These are phyloP conservation scores for Dicrurus megarhynchus DNA, from an alignment of 2,113 vertebrate species.

Conservation along the genomic window DNA sequence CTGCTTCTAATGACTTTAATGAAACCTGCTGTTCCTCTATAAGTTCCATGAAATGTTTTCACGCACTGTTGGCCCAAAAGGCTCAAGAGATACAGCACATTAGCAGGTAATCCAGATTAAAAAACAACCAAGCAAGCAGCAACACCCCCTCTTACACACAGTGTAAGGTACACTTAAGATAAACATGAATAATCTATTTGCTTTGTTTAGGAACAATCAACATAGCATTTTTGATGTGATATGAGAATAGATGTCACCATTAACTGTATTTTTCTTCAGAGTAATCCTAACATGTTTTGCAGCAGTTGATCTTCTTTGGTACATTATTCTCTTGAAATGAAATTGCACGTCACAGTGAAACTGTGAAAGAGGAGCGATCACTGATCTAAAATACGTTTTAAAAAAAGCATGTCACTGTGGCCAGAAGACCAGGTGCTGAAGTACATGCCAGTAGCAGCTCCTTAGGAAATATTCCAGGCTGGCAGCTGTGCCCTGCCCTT, in stretches of 20 bases:
- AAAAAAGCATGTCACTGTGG: not conserved
- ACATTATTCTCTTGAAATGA: not conserved
- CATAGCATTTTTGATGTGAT: not conserved
- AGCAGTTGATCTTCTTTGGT: not conserved
- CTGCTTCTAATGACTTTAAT: not conserved
- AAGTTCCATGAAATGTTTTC: not conserved
- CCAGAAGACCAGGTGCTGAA: conserved; percentile 8
- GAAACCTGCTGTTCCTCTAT: not conserved
- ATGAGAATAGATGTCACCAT: not conserved
- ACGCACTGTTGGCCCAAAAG: not conserved
- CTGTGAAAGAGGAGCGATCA: not conserved
- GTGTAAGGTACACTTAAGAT: not conserved
- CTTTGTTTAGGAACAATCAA: not conserved
- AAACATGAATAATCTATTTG: not conserved
- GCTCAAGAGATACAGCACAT: not conserved
- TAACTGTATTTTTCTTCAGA: not conserved
- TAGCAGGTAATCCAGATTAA: not conserved
- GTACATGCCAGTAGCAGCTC: not conserved
- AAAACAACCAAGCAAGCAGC: not conserved
- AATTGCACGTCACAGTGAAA: not conserved
- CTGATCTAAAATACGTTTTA: not conserved
- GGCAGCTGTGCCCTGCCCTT: not conserved
- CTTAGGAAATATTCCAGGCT: not conserved
- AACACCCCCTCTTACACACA: accelerated
- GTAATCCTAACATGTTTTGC: not conserved